A percentile compares a stretch with the other conserved stretches of the same genome.
Evolutionary conservation across 2,888 invertebrate genomes (phyloP).

Genomic region (Mesopsocus fuscifrons): DNA sequence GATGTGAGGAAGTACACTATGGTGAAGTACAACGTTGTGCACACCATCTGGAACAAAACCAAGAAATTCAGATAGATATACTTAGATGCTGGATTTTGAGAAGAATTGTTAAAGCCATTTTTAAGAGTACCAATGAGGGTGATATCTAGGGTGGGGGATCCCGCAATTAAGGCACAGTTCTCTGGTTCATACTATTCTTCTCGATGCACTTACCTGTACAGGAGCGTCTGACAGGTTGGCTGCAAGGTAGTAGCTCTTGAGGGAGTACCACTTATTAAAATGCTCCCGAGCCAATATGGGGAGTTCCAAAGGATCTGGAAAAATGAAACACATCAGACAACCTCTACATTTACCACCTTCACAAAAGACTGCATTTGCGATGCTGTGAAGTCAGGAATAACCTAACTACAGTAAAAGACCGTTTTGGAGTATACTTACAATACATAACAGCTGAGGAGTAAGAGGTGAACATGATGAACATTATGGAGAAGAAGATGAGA

Average conservation of each 20-base stretch:
- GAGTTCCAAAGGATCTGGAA: constrained; percentile 64
- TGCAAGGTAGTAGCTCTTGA: constrained; percentile 63
- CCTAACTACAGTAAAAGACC: no score
- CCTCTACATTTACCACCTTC: no score
- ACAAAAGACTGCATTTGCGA: no score
- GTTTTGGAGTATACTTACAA: no score
- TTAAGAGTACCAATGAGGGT: no score
- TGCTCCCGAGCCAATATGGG: constrained; percentile 64
- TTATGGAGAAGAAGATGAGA: constrained; percentile 74
- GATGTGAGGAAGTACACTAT: constrained; percentile 74
- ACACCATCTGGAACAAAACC: constrained; percentile 35
- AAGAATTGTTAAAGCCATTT: constrained; percentile 5
- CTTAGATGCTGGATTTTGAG: constrained; percentile 18
- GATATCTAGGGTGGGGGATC: no score
- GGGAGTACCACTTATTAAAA: constrained; percentile 78
- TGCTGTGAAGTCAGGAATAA: no score
- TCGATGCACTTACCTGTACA: constrained; percentile 42
- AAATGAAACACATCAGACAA: no score
- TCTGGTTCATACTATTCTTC: no score
- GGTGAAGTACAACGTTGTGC: constrained; percentile 52
- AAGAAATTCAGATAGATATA: constrained; percentile 9
- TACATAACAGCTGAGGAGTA: constrained; percentile 77
- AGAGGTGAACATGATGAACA: constrained; percentile 89
- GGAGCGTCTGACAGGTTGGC: constrained; percentile 65
- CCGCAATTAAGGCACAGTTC: no score